These are phyloP conservation scores for Sceloporus undulatus DNA, from an alignment of 2,113 vertebrate genomes.

Conservation along the genomic window DNA sequence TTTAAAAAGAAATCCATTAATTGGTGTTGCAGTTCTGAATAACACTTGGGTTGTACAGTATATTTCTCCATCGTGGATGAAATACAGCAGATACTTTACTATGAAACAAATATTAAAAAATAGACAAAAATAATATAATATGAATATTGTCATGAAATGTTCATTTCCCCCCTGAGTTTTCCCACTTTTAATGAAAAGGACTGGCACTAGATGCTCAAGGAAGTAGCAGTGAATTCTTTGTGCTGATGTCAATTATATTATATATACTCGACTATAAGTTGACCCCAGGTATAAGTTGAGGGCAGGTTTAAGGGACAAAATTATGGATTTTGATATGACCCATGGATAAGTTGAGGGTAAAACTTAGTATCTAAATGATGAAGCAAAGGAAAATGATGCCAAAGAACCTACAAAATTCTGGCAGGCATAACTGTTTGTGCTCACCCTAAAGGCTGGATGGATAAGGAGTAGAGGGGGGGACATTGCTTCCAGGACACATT, in stretches of 20 bases:
- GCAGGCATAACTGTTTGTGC: too few species aligned
- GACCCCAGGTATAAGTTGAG: too few species aligned
- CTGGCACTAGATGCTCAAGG: background rate
- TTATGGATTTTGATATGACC: too few species aligned
- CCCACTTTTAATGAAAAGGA: background rate
- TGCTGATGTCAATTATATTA: background rate
- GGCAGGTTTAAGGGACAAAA: too few species aligned
- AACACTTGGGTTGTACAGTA: background rate
- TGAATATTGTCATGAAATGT: background rate
- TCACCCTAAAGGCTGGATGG: too few species aligned
- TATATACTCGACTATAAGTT: background rate
- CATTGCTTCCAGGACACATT: too few species aligned
- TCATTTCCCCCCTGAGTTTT: too few species aligned
- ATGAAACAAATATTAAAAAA: background rate
- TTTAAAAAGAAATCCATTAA: accelerated
- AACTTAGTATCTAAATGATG: too few species aligned
- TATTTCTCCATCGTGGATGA: background rate
- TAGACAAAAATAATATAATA: background rate
- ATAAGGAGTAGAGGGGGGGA: too few species aligned
- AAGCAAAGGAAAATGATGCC: too few species aligned
- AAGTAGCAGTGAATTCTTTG: background rate
- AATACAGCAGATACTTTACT: background rate
- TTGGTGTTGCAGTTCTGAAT: background rate
- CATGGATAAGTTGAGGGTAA: too few species aligned
- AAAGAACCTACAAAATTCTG: too few species aligned